Evolutionary conservation across 2,113 vertebrate species (phyloP).

Genomic region (Channa maculata): DNA sequence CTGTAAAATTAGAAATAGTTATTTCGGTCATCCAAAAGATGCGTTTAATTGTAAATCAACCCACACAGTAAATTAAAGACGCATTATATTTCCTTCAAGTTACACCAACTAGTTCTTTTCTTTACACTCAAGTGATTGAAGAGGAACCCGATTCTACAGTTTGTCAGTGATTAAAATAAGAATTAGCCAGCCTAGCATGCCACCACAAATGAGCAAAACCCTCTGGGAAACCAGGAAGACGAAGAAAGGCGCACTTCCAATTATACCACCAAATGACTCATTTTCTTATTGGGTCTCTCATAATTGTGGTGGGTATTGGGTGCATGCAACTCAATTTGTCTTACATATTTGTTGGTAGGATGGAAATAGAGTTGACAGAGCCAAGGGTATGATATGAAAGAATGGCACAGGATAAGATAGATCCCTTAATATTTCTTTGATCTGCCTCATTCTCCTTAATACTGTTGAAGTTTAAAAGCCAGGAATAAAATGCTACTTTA

Average conservation of each 20-base stretch:
- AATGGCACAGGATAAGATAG: conserved; percentile 86
- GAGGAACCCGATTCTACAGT: conserved; percentile 69
- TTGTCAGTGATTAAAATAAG: conserved; percentile 86
- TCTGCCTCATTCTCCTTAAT: conserved; percentile 78
- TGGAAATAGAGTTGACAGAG: conserved; percentile 95
- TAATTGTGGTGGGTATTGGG: conserved; percentile 99
- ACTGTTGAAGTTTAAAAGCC: conserved; percentile 79
- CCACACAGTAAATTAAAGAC: conserved; percentile 2
- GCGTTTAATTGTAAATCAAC: too few species aligned
- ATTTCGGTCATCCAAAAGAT: not conserved
- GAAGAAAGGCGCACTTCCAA: conserved; percentile 95
- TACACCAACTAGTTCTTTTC: conserved; percentile 17
- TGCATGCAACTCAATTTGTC: conserved; percentile 97
- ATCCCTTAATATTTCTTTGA: conserved; percentile 84
- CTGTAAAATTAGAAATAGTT: not conserved
- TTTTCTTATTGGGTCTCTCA: conserved; percentile 95
- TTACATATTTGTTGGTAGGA: conserved; percentile 97
- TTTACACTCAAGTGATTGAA: conserved; percentile 26
- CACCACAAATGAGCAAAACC: conserved; percentile 89
- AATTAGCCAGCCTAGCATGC: conserved; percentile 91
- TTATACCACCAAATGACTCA: conserved; percentile 98
- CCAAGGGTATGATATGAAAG: conserved; percentile 86
- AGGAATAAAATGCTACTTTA: conserved; percentile 65
- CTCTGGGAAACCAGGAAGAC: conserved; percentile 89
- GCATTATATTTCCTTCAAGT: conserved; percentile 35